Percentiles rank a stretch among this genome's conserved stretches.
These are phyloP conservation scores for Vanessa tameamea DNA, from an alignment of 1,140 invertebrate genomes.

Conservation along the genomic window DNA sequence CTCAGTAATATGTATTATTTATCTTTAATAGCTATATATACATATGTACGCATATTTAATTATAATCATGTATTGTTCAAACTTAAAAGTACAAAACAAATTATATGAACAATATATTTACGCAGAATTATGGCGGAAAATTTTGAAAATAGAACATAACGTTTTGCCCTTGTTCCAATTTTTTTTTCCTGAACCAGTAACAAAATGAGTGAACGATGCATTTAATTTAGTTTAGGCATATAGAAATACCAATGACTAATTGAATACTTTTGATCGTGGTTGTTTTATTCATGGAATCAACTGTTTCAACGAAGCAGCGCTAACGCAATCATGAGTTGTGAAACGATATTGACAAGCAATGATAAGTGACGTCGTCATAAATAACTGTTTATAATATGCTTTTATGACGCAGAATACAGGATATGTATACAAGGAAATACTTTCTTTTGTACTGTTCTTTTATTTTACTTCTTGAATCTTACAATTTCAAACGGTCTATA, in stretches of 20 bases:
- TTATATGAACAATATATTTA: too few species aligned
- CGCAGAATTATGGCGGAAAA: too few species aligned
- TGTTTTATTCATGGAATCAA: conserved; percentile 25
- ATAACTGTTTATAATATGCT: conserved; percentile 9
- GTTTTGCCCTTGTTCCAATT: conserved; percentile 3
- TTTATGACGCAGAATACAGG: conserved; percentile 6
- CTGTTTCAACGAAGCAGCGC: conserved; percentile 17
- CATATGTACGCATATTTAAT: too few species aligned
- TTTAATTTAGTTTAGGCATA: conserved; percentile 7
- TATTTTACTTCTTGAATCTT: not conserved
- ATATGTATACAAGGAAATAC: conserved; percentile 24
- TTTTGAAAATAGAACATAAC: not conserved
- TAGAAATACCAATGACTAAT: conserved; percentile 25
- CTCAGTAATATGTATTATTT: too few species aligned
- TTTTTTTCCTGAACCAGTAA: conserved; percentile 9
- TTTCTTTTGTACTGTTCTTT: not conserved
- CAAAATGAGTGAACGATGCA: not conserved
- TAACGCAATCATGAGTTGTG: conserved; percentile 22
- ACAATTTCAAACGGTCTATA: not conserved
- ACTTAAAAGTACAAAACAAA: too few species aligned
- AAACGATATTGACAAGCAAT: conserved; percentile 21
- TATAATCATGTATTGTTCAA: too few species aligned
- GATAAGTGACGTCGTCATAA: conserved; percentile 12
- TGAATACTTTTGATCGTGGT: conserved; percentile 8
- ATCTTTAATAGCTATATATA: too few species aligned